These are phyloP conservation scores for Acanthococcus lagerstroemiae DNA, from an alignment of 2,888 invertebrate species.

Conservation along the genomic window DNA sequence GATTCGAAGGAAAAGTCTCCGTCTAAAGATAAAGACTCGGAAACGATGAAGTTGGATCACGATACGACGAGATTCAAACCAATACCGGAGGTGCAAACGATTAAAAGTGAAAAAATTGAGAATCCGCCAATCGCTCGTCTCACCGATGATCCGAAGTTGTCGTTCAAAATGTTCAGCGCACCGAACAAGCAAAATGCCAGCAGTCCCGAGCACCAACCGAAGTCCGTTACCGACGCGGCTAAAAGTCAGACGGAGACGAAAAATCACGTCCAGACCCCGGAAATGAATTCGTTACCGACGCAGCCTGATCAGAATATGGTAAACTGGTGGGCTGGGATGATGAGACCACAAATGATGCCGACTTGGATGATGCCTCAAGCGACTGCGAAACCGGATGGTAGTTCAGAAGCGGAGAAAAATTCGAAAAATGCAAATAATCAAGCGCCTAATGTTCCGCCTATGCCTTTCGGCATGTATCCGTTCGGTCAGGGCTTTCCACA, in stretches of 20 bases:
- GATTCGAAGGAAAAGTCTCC: neutral
- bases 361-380: slow-evolving; percentile 7
- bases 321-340: neutral
- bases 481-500: neutral
- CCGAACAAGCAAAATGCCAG: neutral
- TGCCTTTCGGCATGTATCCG: neutral
- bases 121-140: neutral
- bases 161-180: neutral
- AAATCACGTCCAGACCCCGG: no score
- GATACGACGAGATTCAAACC: neutral
- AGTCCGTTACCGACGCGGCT: neutral
- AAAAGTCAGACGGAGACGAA: neutral
- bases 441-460: neutral
- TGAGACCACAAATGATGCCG: slow-evolving; percentile 3
- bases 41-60: neutral
- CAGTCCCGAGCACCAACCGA: neutral
- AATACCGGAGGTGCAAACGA: neutral
- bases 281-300: no score
- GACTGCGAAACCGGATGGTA: neutral
- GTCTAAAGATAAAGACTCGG: neutral
- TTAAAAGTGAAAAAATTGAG: neutral
- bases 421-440: neutral
- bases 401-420: neutral
- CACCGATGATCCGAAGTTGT: neutral
- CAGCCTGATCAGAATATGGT: no score